A percentile compares a stretch with the other conserved stretches of the same genome.
phyloP scores from a whole-genome alignment of 2,113 vertebrate genomes.

The Nothobranchius kuhntae region DNA sequence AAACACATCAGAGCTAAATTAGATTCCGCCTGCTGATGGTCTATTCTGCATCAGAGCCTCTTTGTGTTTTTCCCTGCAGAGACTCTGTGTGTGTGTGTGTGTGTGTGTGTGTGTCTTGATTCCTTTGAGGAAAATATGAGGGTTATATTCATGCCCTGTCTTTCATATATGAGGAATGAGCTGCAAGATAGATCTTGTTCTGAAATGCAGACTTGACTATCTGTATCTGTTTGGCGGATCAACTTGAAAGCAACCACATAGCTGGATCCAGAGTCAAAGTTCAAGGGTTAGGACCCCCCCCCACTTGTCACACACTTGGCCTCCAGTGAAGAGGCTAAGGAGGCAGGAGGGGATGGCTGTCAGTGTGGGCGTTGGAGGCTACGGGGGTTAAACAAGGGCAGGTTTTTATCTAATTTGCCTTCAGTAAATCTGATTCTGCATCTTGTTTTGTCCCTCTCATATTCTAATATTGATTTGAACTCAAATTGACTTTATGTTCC shows the following conservation, averaged over 20 bases:
- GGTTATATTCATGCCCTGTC: conserved; percentile 10
- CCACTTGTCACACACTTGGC: conserved; percentile 51
- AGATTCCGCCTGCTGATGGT: conserved; percentile 61
- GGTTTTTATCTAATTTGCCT: conserved; percentile 30
- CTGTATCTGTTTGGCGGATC: conserved; percentile 38
- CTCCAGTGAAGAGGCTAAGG: conserved; percentile 54
- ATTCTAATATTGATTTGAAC: background rate
- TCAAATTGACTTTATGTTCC: background rate
- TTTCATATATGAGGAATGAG: conserved; percentile 23
- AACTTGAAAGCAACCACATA: conserved; percentile 26
- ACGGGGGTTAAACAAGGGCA: conserved; percentile 44
- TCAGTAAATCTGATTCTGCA: conserved; percentile 21
- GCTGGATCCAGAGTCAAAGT: conserved; percentile 49
- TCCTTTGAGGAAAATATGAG: conserved; percentile 26
- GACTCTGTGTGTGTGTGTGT: conserved; percentile 8
- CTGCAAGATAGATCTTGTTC: conserved; percentile 60
- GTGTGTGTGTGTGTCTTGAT: conserved; percentile 38
- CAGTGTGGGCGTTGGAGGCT: conserved; percentile 30
- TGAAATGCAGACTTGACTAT: conserved; percentile 48
- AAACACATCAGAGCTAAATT: conserved; percentile 61
- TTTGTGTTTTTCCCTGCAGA: conserved; percentile 38
- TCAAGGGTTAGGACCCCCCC: conserved; percentile 56
- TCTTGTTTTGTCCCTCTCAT: conserved; percentile 39
- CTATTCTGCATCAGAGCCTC: conserved; percentile 53
- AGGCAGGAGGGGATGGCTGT: conserved; percentile 57